A percentile compares a stretch with the other conserved stretches of the same genome.
Evolutionary conservation across 2,113 vertebrate genomes (phyloP).

Genomic region (Zosterops hypoxanthus): DNA sequence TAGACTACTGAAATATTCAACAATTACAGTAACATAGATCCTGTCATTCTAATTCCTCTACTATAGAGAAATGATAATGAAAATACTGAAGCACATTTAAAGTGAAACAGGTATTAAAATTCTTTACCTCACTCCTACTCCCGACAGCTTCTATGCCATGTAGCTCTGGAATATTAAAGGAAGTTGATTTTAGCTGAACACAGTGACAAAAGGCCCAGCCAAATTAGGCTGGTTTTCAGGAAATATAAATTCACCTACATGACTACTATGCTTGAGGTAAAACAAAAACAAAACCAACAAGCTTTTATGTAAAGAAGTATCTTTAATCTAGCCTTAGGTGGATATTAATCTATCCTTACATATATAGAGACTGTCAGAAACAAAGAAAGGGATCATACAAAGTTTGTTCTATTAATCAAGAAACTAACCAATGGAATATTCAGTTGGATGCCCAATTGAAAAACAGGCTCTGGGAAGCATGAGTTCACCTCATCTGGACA

Average conservation of each 20-base stretch:
- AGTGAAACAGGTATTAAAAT: not conserved
- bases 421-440: no score
- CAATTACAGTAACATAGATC: not conserved
- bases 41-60: not conserved
- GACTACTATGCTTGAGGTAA: not conserved
- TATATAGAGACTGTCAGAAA: not conserved
- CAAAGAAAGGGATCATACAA: not conserved
- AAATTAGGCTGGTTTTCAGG: not conserved
- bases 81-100: not conserved
- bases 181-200: not conserved
- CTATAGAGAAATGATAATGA: not conserved
- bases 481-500: not conserved
- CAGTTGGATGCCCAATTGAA: accelerated
- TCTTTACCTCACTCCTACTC: not conserved
- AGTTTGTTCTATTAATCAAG: accelerated
- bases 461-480: not conserved
- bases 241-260: not conserved
- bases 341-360: not conserved
- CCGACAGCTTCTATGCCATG: not conserved
- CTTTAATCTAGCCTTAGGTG: not conserved
- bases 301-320: not conserved
- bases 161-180: not conserved
- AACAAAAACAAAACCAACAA: not conserved
- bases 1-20: not conserved
- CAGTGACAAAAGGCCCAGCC: not conserved